Evolutionary conservation across 2,113 vertebrate genomes (phyloP).

Genomic region (Megaleporinus macrocephalus): DNA sequence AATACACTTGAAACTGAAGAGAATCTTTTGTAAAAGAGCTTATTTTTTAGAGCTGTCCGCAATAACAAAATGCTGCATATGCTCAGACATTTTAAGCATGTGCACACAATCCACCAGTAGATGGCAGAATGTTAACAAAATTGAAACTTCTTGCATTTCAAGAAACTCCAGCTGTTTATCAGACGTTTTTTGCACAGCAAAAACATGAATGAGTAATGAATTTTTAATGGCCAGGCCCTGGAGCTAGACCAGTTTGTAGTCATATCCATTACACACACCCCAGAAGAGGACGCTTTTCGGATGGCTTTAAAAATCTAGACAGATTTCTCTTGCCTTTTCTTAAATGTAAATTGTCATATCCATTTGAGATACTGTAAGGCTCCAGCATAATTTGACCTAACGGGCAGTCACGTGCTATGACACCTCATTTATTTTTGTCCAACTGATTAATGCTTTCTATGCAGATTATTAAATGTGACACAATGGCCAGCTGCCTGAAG

Average conservation of each 20-base stretch:
- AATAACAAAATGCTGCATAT: constrained; percentile 4
- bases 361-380: neutral
- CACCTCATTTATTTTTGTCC: no score
- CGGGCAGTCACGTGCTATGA: neutral
- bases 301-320: neutral
- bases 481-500: no score
- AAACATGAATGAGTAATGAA: constrained; percentile 6
- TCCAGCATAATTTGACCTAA: neutral
- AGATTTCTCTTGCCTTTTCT: neutral
- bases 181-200: neutral
- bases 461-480: no score
- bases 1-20: neutral
- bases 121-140: constrained; percentile 46
- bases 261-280: neutral
- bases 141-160: neutral
- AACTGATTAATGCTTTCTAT: no score
- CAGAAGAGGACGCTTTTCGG: neutral
- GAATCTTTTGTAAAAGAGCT: neutral
- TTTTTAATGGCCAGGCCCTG: neutral
- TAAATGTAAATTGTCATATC: neutral
- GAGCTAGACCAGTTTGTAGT: neutral
- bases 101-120: constrained; percentile 26
- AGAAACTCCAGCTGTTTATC: constrained; percentile 2
- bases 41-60: neutral
- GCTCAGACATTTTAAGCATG: neutral